Conservation (phyloP, 2,797 vertebrate genomes). For the Uromys caudimaculatus region DNA sequence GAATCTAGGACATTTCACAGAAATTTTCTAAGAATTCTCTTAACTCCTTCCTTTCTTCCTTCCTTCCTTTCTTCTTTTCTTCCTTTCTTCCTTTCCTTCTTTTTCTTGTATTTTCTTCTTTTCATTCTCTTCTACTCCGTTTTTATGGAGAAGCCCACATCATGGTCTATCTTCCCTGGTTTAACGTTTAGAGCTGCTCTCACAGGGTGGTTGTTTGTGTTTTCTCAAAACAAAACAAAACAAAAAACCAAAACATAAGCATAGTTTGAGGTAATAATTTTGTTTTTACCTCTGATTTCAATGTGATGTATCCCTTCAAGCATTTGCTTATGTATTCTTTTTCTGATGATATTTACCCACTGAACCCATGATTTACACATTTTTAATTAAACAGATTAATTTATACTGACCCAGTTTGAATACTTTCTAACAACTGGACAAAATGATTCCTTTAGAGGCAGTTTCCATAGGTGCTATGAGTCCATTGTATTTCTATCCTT, state of each 20-base stretch:
- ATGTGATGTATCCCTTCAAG: neutral
- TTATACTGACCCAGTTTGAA: neutral
- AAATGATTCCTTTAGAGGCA: constrained; percentile 26
- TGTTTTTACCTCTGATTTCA: neutral
- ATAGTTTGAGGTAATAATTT: neutral
- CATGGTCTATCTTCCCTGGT: neutral
- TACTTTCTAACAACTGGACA: neutral
- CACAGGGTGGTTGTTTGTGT: neutral
- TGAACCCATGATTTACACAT: neutral
- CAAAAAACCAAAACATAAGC: neutral
- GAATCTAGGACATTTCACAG: accelerated
- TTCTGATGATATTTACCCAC: neutral
- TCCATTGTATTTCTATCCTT: constrained; percentile 34
- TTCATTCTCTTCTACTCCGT: neutral
- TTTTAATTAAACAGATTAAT: neutral
- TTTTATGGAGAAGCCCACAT: neutral
- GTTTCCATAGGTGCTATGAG: neutral
- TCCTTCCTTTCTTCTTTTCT: too few relatives aligned
- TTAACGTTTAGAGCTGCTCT: neutral
- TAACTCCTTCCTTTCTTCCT: neutral
- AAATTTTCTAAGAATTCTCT: too few relatives aligned
- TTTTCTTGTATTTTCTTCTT: neutral
- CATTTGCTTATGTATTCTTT: neutral
- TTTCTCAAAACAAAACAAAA: constrained; percentile 11
- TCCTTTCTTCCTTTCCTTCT: too few relatives aligned